phyloP scores from a whole-genome alignment of 2,888 invertebrate species.

The Pherbina coryleti region DNA sequence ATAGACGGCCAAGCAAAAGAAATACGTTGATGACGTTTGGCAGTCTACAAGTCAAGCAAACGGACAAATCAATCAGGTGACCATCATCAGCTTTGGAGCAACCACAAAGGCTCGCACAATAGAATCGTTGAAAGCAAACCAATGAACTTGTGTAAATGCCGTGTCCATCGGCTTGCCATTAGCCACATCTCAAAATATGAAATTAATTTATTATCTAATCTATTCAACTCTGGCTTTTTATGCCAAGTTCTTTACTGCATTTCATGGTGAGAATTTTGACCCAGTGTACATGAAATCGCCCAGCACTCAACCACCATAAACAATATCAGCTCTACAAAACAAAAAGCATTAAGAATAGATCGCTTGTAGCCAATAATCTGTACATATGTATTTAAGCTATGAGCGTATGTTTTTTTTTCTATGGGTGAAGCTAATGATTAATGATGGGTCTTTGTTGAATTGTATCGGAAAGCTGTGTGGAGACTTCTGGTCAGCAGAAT shows the following conservation, averaged over 20 bases:
- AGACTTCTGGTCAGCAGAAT: too few species aligned
- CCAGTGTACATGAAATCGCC: neutral
- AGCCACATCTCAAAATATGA: slow-evolving; percentile 18
- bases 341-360: too few species aligned
- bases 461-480: neutral
- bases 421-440: neutral
- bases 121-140: too few species aligned
- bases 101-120: too few species aligned
- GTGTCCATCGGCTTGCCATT: neutral
- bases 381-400: too few species aligned
- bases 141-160: too few species aligned
- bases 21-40: neutral
- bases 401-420: too few species aligned
- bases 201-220: slow-evolving; percentile 16
- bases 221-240: neutral
- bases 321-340: neutral
- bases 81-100: neutral
- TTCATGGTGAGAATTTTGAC: slow-evolving; percentile 4
- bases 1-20: neutral
- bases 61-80: slow-evolving; percentile 25
- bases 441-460: neutral
- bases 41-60: neutral
- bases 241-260: neutral
- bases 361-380: too few species aligned
- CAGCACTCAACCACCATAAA: neutral